Evolutionary conservation across 2,113 vertebrate genomes (phyloP).

Genomic region (Vanacampus margaritifer): DNA sequence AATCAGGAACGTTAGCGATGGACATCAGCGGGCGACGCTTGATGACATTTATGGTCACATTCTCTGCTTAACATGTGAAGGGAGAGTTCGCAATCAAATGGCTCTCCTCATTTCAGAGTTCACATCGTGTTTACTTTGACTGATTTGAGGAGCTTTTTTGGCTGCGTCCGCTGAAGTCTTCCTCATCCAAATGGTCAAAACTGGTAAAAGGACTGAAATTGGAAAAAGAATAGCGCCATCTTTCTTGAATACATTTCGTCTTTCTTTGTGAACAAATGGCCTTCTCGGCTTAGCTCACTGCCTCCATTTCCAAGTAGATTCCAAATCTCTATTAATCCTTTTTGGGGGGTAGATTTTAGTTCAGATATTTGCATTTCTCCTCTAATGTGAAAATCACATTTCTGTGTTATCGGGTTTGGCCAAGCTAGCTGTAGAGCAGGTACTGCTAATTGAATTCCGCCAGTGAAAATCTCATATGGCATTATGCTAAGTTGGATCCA

Average conservation of each 20-base stretch:
- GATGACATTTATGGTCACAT: slow-evolving; percentile 25
- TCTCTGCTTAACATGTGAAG: slow-evolving; percentile 57
- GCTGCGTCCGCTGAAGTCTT: slow-evolving; percentile 28
- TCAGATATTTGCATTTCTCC: slow-evolving; percentile 70
- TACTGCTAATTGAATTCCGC: slow-evolving; percentile 61
- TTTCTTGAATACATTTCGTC: slow-evolving; percentile 45
- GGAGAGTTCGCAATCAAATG: slow-evolving; percentile 35
- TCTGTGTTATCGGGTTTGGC: slow-evolving; percentile 66
- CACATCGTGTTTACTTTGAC: slow-evolving; percentile 44
- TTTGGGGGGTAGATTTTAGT: slow-evolving; percentile 65
- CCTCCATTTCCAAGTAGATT: slow-evolving; percentile 54
- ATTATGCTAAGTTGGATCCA: slow-evolving; percentile 60
- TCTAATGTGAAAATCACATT: slow-evolving; percentile 73
- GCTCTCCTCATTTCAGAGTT: slow-evolving; percentile 43
- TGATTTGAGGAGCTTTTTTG: slow-evolving; percentile 22
- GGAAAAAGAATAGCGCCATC: slow-evolving; percentile 30
- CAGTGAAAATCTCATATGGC: slow-evolving; percentile 55
- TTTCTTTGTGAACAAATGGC: slow-evolving; percentile 56
- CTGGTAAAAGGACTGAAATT: slow-evolving; percentile 25
- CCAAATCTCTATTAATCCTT: slow-evolving; percentile 68
- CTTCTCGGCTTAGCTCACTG: slow-evolving; percentile 49
- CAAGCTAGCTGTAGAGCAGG: slow-evolving; percentile 53
- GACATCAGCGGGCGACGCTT: slow-evolving; percentile 23
- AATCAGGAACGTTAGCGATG: slow-evolving; percentile 21
- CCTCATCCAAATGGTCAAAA: slow-evolving; percentile 22